Base-by-base conservation (phyloP, 2,797 vertebrate genomes). In the Bufotes viridis region DNA sequence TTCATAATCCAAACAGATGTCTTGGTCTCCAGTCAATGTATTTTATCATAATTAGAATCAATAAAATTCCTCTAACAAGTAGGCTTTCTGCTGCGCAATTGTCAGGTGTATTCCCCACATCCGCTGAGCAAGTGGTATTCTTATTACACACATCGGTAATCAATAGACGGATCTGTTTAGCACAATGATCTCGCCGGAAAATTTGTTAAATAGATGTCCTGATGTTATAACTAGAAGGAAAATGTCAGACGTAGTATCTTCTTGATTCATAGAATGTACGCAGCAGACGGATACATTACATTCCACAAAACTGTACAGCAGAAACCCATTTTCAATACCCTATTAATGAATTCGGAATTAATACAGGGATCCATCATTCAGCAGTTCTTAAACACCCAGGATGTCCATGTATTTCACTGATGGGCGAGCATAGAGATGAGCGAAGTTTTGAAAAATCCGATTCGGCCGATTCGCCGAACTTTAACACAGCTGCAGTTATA, bases 141-240 rank as follows among this genome's bases (percentile, higher is more conserved):
- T 70, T 74, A 76, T 76, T 76, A 76, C 42, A 22, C 70, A 49
- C 70, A 49, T 49, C 11, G 69, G 10, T 42, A 51, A 76, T 76
- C 74, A 22, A 75, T 75, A 75, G 72, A 34, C 1, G 42, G 18
- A 49, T 51, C 8, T 75, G 72, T 51, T 42, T n/a, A 42, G 49
- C n/a, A 49, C 13, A 76, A 53, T 76, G 18, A n/a, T 51, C 22
- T 53, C 20, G 0, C 49, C 53, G 49, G 10, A n/a, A 76, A 53
- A n/a, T 51, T 76, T 53, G 20, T 49, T 51, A 75, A 51, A 51
- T 22, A 75, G 72, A 75, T 26, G 14, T 75, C 42, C 2, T 49
- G 42, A 75, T 49, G 29, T 42, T 72, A 20, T 18, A 72, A 13
- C 69, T 17, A 72, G 29, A 70, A 7, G 67, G 13, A 2, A 24